Evolutionary conservation across 1,140 invertebrate genomes (phyloP).

Genomic region (Pseudomyrmex cubaensis): DNA sequence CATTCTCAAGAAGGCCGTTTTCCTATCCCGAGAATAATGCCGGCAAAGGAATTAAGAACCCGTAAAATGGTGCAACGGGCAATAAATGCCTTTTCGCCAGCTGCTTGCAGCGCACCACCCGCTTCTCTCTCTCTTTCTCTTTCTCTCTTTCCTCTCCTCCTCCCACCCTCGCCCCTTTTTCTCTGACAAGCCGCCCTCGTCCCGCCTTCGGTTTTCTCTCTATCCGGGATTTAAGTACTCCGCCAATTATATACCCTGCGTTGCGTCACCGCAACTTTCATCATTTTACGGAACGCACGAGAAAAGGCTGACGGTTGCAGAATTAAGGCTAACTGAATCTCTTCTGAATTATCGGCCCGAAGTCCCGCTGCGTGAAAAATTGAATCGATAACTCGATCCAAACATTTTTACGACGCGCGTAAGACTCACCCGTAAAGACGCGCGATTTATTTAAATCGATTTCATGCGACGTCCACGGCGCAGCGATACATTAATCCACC

Average conservation of each 20-base stretch:
- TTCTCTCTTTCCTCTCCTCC: neutral
- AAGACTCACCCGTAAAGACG: conserved; percentile 10
- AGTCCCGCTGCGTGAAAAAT: conserved; percentile 51
- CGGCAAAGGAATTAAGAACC: conserved; percentile 80
- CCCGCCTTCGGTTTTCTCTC: conserved; percentile 35
- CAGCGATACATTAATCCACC: neutral
- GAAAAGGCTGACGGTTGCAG: conserved; percentile 36
- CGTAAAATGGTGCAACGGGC: conserved; percentile 81
- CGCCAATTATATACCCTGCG: conserved; percentile 45
- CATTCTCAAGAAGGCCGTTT: conserved; percentile 66
- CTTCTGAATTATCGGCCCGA: conserved; percentile 18
- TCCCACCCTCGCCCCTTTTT: neutral
- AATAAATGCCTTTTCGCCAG: conserved; percentile 84
- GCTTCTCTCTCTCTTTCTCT: conserved; percentile 46
- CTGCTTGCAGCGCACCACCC: conserved; percentile 67
- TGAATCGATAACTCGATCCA: conserved; percentile 55
- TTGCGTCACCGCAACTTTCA: conserved; percentile 72
- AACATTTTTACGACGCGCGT: conserved; percentile 33
- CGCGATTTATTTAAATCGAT: conserved; percentile 45
- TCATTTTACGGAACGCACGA: conserved; percentile 63
- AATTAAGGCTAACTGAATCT: conserved; percentile 60
- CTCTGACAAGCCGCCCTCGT: conserved; percentile 15
- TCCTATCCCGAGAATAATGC: conserved; percentile 63
- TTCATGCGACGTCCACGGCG: conserved; percentile 17
- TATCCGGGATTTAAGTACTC: conserved; percentile 63